Percentiles rank a stretch among this genome's conserved stretches.
Evolutionary conservation across 2,113 vertebrate genomes (phyloP).

Genomic region (Amphiprion ocellaris): DNA sequence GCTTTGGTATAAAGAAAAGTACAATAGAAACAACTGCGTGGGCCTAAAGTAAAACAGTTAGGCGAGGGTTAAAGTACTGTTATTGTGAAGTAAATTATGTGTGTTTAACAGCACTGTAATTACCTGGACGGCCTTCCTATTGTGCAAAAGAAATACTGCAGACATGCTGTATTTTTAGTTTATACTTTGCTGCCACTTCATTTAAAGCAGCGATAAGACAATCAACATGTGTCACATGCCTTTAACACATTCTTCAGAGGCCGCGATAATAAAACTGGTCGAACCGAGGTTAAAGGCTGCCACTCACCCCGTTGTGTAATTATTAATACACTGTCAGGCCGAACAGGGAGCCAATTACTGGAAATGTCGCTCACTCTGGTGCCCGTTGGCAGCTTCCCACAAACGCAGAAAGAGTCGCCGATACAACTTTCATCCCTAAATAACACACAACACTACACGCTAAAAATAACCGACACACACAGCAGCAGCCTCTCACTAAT

Average conservation of each 20-base stretch:
- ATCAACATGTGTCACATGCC: not conserved
- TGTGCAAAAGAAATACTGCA: conserved; percentile 4
- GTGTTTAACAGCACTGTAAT: conserved; percentile 44
- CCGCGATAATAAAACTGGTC: conserved; percentile 14
- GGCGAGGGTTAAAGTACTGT: conserved; percentile 28
- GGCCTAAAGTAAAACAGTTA: not conserved
- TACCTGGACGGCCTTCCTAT: conserved; percentile 14
- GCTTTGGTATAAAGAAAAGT: not conserved
- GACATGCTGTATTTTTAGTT: not conserved
- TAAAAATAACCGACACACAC: conserved; percentile 67
- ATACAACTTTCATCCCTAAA: conserved; percentile 66
- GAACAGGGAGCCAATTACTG: conserved; percentile 63
- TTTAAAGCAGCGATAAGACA: not conserved
- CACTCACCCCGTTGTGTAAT: conserved; percentile 48
- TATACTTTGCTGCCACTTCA: not conserved
- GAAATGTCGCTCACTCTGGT: conserved; percentile 45
- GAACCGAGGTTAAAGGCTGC: conserved; percentile 28
- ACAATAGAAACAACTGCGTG: not conserved
- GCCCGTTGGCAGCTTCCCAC: conserved; percentile 29
- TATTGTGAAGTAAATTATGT: conserved; percentile 39
- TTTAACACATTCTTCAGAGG: not conserved
- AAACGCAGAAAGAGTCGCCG: conserved; percentile 40
- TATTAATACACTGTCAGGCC: conserved; percentile 49
- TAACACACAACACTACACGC: conserved; percentile 64
- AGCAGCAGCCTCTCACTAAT: conserved; percentile 44